phyloP scores from a whole-genome alignment of 2,888 invertebrate species.

The Pristionchus maxplancki region DNA sequence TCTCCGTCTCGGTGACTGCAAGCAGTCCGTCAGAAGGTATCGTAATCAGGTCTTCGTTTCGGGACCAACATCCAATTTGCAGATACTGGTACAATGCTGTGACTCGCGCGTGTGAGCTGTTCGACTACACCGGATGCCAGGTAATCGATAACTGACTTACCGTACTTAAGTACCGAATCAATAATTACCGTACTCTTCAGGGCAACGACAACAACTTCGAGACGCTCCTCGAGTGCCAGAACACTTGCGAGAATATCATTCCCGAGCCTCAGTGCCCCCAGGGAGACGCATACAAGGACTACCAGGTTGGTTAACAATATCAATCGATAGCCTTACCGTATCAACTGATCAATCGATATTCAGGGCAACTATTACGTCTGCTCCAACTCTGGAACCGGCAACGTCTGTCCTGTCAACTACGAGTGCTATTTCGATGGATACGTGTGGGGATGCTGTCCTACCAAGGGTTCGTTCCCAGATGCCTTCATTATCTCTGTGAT shows the following conservation, averaged over 20 bases:
- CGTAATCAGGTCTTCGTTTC: background rate
- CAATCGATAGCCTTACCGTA: too few relatives aligned
- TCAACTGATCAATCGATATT: background rate
- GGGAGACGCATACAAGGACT: constrained; percentile 77
- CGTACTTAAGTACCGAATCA: background rate
- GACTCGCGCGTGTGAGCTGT: constrained; percentile 75
- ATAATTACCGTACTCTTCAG: background rate
- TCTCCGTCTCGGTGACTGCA: constrained; percentile 77
- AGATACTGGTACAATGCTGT: constrained; percentile 74
- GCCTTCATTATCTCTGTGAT: too few relatives aligned
- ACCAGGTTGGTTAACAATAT: constrained; percentile 56
- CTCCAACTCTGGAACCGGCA: constrained; percentile 72
- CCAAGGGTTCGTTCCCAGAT: too few relatives aligned
- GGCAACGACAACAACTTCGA: constrained; percentile 77
- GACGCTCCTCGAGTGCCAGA: constrained; percentile 75
- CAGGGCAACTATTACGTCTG: constrained; percentile 75
- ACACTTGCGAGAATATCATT: constrained; percentile 76
- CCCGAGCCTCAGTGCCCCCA: constrained; percentile 77
- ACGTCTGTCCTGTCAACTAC: constrained; percentile 72
- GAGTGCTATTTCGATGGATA: constrained; percentile 75
- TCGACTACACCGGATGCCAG: constrained; percentile 76
- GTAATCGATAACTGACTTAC: constrained; percentile 34
- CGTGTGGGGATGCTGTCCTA: constrained; percentile 77
- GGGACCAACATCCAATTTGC: background rate
- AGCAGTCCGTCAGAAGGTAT: constrained; percentile 70